A percentile compares a stretch with the other conserved stretches of the same genome.
Conservation (phyloP, 2,888 invertebrate species). For the Brachyptera putata region DNA sequence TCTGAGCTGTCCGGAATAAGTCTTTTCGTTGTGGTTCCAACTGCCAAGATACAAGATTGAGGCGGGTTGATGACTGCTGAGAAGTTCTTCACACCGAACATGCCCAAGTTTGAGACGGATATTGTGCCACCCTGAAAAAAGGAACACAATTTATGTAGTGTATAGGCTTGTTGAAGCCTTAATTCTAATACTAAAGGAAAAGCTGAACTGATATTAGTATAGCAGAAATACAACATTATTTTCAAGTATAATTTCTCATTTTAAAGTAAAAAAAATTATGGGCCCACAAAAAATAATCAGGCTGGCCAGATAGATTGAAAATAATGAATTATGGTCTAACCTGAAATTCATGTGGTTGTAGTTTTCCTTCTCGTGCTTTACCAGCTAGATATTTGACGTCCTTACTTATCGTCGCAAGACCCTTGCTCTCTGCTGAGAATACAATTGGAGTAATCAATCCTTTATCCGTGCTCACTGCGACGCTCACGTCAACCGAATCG, state of each 20-base stretch:
- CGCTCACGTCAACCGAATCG: conserved; percentile 88
- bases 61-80: conserved; percentile 95
- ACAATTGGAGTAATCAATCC: conserved; percentile 97
- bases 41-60: conserved; percentile 88
- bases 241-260: no score
- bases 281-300: no score
- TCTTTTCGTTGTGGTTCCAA: conserved; percentile 69
- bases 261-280: not conserved
- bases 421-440: conserved; percentile 85
- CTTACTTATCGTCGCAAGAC: conserved; percentile 75
- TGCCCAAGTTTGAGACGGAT: conserved; percentile 91
- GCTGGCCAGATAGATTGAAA: no score
- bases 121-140: conserved; percentile 78
- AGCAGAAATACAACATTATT: not conserved
- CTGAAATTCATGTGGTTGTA: conserved; percentile 92
- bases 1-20: conserved; percentile 69
- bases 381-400: conserved; percentile 75
- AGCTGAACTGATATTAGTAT: not conserved
- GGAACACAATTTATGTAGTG: not conserved
- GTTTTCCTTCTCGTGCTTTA: conserved; percentile 83
- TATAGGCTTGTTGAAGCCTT: no score
- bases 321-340: no score
- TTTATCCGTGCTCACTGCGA: conserved; percentile 92
- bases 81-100: conserved; percentile 88
- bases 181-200: no score